A percentile compares a stretch with the other conserved stretches of the same genome.
These are phyloP conservation scores for Syrista parreyssii DNA, from an alignment of 2,888 invertebrate genomes.

Conservation along the genomic window DNA sequence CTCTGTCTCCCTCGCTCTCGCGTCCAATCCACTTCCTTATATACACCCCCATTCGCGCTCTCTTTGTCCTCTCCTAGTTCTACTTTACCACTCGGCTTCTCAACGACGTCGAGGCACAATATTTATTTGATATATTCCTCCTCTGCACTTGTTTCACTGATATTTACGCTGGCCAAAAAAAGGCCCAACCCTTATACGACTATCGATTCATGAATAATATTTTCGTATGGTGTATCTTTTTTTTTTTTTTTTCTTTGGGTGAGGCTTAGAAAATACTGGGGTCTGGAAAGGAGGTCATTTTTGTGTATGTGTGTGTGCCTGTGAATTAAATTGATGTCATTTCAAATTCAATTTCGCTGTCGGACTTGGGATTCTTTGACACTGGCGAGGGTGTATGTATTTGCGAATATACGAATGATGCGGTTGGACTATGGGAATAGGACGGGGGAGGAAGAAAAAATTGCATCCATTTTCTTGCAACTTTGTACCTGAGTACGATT, in stretches of 20 bases:
- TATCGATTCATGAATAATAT: neutral
- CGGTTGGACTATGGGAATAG: too few relatives aligned
- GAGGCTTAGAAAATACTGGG: too few relatives aligned
- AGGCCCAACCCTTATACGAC: neutral
- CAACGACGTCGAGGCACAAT: neutral
- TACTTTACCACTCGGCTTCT: too few relatives aligned
- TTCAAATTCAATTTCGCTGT: too few relatives aligned
- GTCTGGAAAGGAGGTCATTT: too few relatives aligned
- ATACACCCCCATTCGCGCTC: neutral
- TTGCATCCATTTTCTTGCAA: constrained; percentile 16
- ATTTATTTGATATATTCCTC: constrained; percentile 1
- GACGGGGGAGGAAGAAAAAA: constrained; percentile 2
- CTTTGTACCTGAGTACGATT: neutral
- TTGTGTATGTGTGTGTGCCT: neutral
- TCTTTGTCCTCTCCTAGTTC: neutral
- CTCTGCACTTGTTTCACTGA: neutral
- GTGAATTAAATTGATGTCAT: too few relatives aligned
- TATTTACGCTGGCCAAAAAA: neutral
- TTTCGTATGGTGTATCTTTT: neutral
- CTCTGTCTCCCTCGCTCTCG: neutral
- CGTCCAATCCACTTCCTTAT: too few relatives aligned
- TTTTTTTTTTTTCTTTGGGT: neutral
- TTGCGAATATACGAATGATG: too few relatives aligned
- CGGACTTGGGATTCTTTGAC: too few relatives aligned
- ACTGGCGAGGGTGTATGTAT: too few relatives aligned